Conservation (phyloP, 2,113 vertebrate genomes). For the Bungarus multicinctus region DNA sequence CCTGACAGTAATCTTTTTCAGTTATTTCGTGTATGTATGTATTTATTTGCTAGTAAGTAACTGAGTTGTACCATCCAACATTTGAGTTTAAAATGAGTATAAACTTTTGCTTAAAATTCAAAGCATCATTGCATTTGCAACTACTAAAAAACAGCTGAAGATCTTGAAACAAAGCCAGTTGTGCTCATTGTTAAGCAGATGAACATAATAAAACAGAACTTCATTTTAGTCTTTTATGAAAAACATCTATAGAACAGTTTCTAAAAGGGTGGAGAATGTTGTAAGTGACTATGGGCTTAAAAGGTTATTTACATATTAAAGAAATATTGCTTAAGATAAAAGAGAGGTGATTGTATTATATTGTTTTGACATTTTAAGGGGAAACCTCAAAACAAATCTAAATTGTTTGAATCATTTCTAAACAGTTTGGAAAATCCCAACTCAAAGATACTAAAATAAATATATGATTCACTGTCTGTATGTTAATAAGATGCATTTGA, state of each 20-base stretch:
- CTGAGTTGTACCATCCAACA: slow-evolving; percentile 30
- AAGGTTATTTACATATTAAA: slow-evolving; percentile 30
- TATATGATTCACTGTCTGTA: background rate
- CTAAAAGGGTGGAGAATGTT: slow-evolving; percentile 29
- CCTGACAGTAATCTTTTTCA: too few species aligned
- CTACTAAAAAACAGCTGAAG: slow-evolving; percentile 21
- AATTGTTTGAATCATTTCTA: background rate
- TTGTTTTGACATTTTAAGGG: background rate
- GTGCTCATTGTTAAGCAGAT: slow-evolving; percentile 24
- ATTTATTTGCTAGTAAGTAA: slow-evolving; percentile 34
- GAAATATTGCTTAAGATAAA: slow-evolving; percentile 18
- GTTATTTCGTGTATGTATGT: too few species aligned
- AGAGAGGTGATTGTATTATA: background rate
- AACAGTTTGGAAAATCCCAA: background rate
- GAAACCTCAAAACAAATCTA: background rate
- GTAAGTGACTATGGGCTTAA: slow-evolving; percentile 20
- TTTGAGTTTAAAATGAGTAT: slow-evolving; percentile 25
- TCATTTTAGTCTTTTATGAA: slow-evolving; percentile 36
- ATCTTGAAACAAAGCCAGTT: slow-evolving; percentile 52
- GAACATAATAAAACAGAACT: slow-evolving; percentile 44
- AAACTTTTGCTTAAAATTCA: background rate
- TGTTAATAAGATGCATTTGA: background rate
- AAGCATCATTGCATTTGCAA: slow-evolving; percentile 40
- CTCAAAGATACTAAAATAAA: background rate
- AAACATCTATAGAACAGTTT: slow-evolving; percentile 43